Conservation (phyloP, 64 coral and sea anemone genomes). For the Catalaphyllia jardinei region DNA sequence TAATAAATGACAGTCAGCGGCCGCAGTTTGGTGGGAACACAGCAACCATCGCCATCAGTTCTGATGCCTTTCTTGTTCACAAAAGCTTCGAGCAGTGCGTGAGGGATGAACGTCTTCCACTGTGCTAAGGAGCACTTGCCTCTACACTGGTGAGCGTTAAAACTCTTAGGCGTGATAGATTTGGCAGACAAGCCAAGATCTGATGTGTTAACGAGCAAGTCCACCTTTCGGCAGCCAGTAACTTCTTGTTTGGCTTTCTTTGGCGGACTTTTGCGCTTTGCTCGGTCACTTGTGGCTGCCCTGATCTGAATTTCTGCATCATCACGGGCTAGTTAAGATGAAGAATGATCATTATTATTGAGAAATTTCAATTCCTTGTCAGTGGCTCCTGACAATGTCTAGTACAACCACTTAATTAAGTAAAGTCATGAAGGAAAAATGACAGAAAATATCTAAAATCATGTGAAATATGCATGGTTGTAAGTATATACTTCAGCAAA, state of each 20-base stretch:
- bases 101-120: not conserved
- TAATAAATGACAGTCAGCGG: not conserved
- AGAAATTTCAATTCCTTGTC: not conserved
- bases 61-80: not conserved
- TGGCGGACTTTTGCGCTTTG: not conserved
- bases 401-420: too few species aligned
- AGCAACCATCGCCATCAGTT: not conserved
- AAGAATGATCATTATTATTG: not conserved
- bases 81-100: not conserved
- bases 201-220: not conserved
- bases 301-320: not conserved
- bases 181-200: not conserved
- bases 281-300: too few species aligned
- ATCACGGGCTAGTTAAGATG: not conserved
- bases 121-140: not conserved
- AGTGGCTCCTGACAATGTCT: too few species aligned
- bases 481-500: too few species aligned
- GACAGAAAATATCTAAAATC: too few species aligned
- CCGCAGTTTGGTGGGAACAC: constrained; percentile 4
- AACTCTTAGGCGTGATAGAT: not conserved
- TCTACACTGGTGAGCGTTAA: constrained; percentile 1
- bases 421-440: too few species aligned
- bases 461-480: too few species aligned
- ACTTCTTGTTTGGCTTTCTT: not conserved
- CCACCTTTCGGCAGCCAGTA: not conserved